phyloP scores from a whole-genome alignment of 2,888 invertebrate species.

The Agrotis clavis region DNA sequence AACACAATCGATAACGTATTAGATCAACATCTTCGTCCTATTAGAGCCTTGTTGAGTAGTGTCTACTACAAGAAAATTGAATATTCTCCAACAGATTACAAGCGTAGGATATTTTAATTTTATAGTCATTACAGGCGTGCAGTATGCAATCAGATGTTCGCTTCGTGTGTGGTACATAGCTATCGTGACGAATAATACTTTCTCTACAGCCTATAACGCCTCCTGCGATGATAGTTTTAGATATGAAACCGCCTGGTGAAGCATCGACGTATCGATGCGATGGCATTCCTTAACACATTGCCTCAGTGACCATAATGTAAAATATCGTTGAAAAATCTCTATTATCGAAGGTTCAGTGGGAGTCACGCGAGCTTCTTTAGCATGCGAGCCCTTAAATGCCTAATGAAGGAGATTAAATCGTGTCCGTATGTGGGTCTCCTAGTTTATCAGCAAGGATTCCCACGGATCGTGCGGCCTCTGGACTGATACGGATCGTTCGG shows the following conservation, averaged over 20 bases:
- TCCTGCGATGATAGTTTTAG: slow-evolving; percentile 80
- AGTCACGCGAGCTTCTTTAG: slow-evolving; percentile 74
- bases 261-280: slow-evolving; percentile 73
- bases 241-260: slow-evolving; percentile 73
- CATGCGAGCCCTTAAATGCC: slow-evolving; percentile 70
- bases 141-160: slow-evolving; percentile 73
- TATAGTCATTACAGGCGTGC: slow-evolving; percentile 58
- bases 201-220: slow-evolving; percentile 81
- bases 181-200: slow-evolving; percentile 85
- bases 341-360: slow-evolving; percentile 62
- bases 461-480: slow-evolving; percentile 79
- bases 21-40: slow-evolving; percentile 48
- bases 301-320: slow-evolving; percentile 38
- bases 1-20: slow-evolving; percentile 45
- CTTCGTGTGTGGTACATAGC: slow-evolving; percentile 83
- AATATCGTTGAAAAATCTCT: slow-evolving; percentile 70
- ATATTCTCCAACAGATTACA: slow-evolving; percentile 57
- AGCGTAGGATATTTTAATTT: slow-evolving; percentile 61
- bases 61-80: slow-evolving; percentile 61
- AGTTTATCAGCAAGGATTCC: slow-evolving; percentile 82
- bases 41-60: slow-evolving; percentile 48
- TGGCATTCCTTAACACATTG: slow-evolving; percentile 65
- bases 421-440: slow-evolving; percentile 75
- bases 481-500: slow-evolving; percentile 76
- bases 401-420: slow-evolving; percentile 86